Conservation (phyloP, 2,888 invertebrate species). For the Nemurella pictetii region DNA sequence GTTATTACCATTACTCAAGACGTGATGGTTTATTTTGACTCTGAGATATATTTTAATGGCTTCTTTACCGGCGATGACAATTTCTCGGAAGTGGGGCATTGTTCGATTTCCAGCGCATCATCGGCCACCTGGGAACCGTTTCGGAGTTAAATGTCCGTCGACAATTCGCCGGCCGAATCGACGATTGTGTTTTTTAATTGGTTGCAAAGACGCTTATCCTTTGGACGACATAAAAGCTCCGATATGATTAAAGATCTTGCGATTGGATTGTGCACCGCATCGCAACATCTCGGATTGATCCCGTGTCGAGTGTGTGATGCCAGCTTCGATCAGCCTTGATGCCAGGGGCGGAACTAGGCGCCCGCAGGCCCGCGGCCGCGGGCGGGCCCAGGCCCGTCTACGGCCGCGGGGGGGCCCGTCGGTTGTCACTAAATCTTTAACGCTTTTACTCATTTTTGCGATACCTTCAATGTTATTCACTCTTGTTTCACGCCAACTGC, state of each 20-base stretch:
- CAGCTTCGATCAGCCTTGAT: too few species aligned
- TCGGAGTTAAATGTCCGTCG: neutral
- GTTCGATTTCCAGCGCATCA: neutral
- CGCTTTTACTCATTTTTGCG: too few species aligned
- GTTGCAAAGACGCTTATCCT: neutral
- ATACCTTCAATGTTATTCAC: too few species aligned
- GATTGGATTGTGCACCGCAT: neutral
- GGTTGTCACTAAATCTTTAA: too few species aligned
- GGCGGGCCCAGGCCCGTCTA: too few species aligned
- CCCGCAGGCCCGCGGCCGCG: too few species aligned
- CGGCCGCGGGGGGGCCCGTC: too few species aligned
- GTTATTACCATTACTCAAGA: neutral
- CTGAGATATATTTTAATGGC: neutral
- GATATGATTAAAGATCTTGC: neutral
- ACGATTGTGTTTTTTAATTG: neutral
- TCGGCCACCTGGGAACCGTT: neutral
- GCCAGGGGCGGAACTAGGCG: too few species aligned
- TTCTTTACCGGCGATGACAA: neutral
- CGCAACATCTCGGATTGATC: neutral
- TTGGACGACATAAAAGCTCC: neutral
- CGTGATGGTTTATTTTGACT: conserved; percentile 14
- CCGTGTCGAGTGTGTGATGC: neutral
- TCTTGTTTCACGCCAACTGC: too few species aligned
- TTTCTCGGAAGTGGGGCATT: neutral
- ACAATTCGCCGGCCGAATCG: neutral